These are phyloP conservation scores for Pampus argenteus DNA, from an alignment of 2,797 vertebrate species.

Conservation along the genomic window DNA sequence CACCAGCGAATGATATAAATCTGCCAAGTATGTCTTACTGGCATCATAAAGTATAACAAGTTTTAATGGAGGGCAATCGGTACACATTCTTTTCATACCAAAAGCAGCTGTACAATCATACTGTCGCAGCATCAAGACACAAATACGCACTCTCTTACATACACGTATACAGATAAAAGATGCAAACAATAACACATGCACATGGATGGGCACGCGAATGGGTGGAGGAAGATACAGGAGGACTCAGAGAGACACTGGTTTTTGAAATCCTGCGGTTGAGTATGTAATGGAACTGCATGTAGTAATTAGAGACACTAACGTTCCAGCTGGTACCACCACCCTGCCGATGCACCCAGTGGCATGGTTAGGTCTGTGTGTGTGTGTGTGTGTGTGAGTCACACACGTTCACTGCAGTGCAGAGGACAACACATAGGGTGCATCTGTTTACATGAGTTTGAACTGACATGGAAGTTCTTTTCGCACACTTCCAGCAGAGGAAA, in stretches of 20 bases:
- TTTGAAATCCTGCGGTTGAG: slow-evolving; percentile 54
- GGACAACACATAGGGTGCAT: slow-evolving; percentile 49
- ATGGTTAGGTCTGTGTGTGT: slow-evolving; percentile 17
- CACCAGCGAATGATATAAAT: slow-evolving; percentile 13
- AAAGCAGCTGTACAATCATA: background rate
- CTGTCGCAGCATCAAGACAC: background rate
- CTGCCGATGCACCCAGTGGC: slow-evolving; percentile 47
- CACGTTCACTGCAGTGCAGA: slow-evolving; percentile 18
- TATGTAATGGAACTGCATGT: slow-evolving; percentile 66
- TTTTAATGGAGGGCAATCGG: slow-evolving; percentile 10
- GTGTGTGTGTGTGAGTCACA: slow-evolving; percentile 8
- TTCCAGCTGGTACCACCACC: slow-evolving; percentile 62
- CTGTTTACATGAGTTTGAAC: slow-evolving; percentile 53
- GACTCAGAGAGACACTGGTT: slow-evolving; percentile 49
- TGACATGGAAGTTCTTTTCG: slow-evolving; percentile 34
- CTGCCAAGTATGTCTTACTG: slow-evolving; percentile 6
- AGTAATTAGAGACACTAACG: slow-evolving; percentile 64
- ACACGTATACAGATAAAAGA: slow-evolving; percentile 5
- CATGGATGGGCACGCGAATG: slow-evolving; percentile 4
- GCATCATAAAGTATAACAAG: slow-evolving; percentile 16
- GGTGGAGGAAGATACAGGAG: slow-evolving; percentile 40
- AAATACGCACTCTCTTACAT: slow-evolving; percentile 1
- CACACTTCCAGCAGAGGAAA: slow-evolving; percentile 42
- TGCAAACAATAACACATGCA: slow-evolving; percentile 21
- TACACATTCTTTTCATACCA: slow-evolving; percentile 18